Evolutionary conservation across 2,888 invertebrate species (phyloP).

Genomic region (Acrobasis suavella): DNA sequence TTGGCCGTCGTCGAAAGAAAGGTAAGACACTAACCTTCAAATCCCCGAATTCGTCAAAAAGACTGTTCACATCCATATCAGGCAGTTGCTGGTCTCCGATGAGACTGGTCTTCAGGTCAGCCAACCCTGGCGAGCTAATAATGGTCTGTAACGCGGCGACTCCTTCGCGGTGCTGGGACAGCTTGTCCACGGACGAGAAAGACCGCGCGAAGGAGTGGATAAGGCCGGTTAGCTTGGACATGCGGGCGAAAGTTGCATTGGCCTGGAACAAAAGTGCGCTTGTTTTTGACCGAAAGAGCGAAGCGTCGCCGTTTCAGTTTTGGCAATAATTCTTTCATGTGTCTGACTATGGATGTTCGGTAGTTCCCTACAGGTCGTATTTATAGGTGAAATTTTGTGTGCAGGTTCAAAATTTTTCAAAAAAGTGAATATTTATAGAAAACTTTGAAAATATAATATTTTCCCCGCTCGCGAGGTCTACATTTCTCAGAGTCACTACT

Average conservation of each 20-base stretch:
- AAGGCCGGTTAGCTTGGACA: conserved; percentile 64
- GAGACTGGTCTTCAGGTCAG: conserved; percentile 44
- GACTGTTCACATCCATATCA: conserved; percentile 50
- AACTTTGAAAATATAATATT: too few species aligned
- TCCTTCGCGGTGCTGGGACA: conserved; percentile 57
- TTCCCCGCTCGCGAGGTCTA: too few species aligned
- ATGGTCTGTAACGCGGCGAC: conserved; percentile 50
- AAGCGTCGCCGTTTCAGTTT: too few species aligned
- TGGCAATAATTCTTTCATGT: too few species aligned
- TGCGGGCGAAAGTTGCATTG: conserved; percentile 78
- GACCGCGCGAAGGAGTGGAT: conserved; percentile 65
- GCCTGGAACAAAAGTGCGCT: conserved; percentile 62
- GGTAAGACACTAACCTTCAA: conserved; percentile 45
- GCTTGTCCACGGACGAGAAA: conserved; percentile 52
- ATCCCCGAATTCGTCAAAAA: conserved; percentile 61
- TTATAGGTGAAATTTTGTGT: neutral
- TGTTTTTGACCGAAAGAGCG: too few species aligned
- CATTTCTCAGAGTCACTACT: too few species aligned
- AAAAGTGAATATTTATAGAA: too few species aligned
- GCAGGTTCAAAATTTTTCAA: neutral
- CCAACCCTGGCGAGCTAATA: conserved; percentile 46
- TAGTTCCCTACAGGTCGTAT: too few species aligned
- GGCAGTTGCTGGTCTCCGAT: conserved; percentile 42
- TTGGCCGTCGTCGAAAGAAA: neutral
- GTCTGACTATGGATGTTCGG: too few species aligned